phyloP scores from a whole-genome alignment of 2,113 vertebrate species.

The Stegastes partitus region DNA sequence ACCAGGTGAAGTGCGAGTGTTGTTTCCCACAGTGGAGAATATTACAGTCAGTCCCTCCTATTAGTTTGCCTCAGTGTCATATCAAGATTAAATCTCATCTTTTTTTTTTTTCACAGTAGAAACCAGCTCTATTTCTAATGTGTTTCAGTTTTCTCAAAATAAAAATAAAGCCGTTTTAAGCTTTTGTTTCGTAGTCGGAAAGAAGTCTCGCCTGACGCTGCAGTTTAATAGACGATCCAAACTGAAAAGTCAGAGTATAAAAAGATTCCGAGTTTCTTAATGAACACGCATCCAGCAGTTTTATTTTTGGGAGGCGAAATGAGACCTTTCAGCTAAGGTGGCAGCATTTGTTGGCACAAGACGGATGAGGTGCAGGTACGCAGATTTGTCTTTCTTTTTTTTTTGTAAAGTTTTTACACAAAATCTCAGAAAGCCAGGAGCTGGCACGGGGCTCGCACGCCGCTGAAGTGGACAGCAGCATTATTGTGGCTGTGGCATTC shows the following conservation, averaged over 20 bases:
- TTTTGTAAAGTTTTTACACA: constrained; percentile 61
- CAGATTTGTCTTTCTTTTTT: constrained; percentile 33
- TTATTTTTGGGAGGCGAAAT: constrained; percentile 60
- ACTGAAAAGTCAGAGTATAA: constrained; percentile 27
- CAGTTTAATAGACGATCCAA: constrained; percentile 27
- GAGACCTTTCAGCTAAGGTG: constrained; percentile 53
- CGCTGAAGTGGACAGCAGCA: constrained; percentile 64
- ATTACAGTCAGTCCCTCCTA: constrained; percentile 6
- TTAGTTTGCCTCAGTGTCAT: constrained; percentile 10
- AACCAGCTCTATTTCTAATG: constrained; percentile 1
- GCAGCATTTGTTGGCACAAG: constrained; percentile 69
- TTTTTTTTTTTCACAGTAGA: constrained; percentile 14
- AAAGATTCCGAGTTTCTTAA: constrained; percentile 53
- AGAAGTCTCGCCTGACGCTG: constrained; percentile 20
- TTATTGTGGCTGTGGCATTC: constrained; percentile 75
- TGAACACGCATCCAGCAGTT: constrained; percentile 53
- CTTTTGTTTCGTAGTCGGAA: constrained; percentile 37
- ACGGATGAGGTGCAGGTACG: constrained; percentile 61
- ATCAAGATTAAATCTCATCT: constrained; percentile 10
- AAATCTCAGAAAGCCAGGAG: constrained; percentile 60
- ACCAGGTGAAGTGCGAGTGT: background rate
- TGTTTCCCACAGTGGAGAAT: constrained; percentile 14
- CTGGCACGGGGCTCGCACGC: constrained; percentile 51
- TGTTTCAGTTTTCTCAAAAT: background rate
- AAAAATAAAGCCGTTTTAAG: background rate